A percentile compares a stretch with the other conserved stretches of the same genome.
phyloP scores from a whole-genome alignment of 2,113 vertebrate species.

The Puntigrus tetrazona region DNA sequence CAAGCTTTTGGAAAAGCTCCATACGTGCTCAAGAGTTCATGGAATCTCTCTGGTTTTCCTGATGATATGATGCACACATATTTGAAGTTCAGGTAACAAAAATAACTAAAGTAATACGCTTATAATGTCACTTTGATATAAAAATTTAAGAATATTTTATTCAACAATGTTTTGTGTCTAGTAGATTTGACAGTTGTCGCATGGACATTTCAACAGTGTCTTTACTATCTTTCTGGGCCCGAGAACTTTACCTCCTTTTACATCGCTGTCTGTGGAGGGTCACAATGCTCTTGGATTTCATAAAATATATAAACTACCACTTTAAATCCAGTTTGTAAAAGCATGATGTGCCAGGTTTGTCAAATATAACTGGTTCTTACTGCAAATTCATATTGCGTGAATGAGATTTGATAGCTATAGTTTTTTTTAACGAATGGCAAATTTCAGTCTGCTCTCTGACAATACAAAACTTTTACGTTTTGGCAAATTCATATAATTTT shows the following conservation, averaged over 20 bases:
- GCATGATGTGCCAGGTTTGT: too few relatives aligned
- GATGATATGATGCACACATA: not conserved
- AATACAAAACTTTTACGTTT: not conserved
- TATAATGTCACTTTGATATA: not conserved
- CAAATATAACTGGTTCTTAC: not conserved
- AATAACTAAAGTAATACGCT: not conserved
- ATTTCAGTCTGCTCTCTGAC: not conserved
- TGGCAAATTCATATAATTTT: not conserved
- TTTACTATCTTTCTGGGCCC: too few relatives aligned
- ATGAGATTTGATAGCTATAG: not conserved
- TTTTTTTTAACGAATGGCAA: not conserved
- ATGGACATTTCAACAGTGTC: too few relatives aligned
- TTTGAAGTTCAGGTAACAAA: not conserved
- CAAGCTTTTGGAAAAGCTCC: constrained; percentile 22
- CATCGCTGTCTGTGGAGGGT: too few relatives aligned
- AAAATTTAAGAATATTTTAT: not conserved
- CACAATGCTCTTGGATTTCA: too few relatives aligned
- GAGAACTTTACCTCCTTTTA: too few relatives aligned
- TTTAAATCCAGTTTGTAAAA: too few relatives aligned
- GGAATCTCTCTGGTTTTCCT: not conserved
- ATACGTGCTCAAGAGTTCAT: not conserved
- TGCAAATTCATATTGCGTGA: not conserved
- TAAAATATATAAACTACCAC: too few relatives aligned
- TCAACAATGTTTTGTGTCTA: too few relatives aligned
- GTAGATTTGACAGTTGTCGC: too few relatives aligned